These are phyloP conservation scores for Chamaetylas fuelleborni DNA, from an alignment of 2,113 vertebrate genomes.

Conservation along the genomic window DNA sequence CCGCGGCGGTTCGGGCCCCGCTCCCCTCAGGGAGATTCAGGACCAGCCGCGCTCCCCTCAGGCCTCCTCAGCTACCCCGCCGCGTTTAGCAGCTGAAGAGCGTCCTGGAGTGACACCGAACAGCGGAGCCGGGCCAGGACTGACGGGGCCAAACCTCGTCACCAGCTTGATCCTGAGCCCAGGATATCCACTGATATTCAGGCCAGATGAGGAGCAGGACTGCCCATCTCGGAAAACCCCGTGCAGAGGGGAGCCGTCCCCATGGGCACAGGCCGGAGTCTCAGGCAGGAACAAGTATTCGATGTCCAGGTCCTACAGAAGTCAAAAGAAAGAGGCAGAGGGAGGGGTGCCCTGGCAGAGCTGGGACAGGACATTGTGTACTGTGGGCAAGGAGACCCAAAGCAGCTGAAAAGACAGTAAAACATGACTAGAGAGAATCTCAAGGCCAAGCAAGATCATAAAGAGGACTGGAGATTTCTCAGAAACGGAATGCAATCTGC, in stretches of 20 bases:
- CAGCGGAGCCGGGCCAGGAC: too few species aligned
- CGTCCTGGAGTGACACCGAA: neutral
- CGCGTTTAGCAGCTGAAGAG: neutral
- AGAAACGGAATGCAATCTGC: neutral
- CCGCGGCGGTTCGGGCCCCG: neutral
- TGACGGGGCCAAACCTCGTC: neutral
- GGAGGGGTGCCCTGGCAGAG: neutral
- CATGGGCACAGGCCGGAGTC: accelerated
- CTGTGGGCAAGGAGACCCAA: neutral
- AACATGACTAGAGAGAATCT: neutral
- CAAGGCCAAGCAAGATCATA: neutral
- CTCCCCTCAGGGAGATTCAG: neutral
- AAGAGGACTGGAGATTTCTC: neutral
- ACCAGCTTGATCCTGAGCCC: neutral
- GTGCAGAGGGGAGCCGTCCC: neutral
- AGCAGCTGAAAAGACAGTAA: neutral
- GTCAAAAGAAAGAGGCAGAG: neutral
- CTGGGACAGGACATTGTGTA: accelerated
- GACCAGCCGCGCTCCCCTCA: neutral
- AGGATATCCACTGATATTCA: neutral
- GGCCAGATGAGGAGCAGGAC: neutral
- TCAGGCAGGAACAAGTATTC: neutral
- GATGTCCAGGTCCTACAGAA: too few species aligned
- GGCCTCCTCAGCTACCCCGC: neutral
- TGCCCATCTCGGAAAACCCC: neutral